These are phyloP conservation scores for Ceratina japonica DNA, from an alignment of 1,140 invertebrate genomes.

Conservation along the genomic window DNA sequence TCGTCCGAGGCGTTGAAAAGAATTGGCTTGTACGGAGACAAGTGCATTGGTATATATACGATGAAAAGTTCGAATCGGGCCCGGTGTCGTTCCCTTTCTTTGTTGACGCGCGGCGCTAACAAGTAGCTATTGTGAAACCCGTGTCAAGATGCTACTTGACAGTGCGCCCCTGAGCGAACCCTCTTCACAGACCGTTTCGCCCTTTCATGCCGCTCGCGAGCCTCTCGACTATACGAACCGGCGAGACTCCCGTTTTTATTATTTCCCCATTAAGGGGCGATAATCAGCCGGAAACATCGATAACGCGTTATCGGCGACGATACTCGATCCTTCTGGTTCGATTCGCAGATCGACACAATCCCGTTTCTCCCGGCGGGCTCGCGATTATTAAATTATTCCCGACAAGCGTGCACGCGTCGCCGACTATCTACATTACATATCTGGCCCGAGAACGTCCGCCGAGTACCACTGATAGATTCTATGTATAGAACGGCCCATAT, in stretches of 20 bases:
- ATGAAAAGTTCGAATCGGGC: slow-evolving; percentile 19
- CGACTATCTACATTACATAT: slow-evolving; percentile 6
- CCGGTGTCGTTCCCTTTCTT: slow-evolving; percentile 52
- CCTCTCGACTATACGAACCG: slow-evolving; percentile 5
- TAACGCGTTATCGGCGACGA: too few relatives aligned
- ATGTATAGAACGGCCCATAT: not conserved
- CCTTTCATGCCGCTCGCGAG: slow-evolving; percentile 28
- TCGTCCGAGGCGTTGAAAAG: too few relatives aligned
- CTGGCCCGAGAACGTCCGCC: not conserved
- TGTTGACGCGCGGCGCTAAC: slow-evolving; percentile 64
- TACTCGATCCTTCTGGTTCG: not conserved
- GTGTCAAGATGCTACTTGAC: slow-evolving; percentile 76
- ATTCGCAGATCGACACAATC: not conserved
- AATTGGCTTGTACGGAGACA: not conserved
- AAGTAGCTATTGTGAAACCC: slow-evolving; percentile 72
- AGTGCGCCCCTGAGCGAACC: slow-evolving; percentile 62
- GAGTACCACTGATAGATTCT: slow-evolving; percentile 14
- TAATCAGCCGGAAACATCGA: too few relatives aligned
- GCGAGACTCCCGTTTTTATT: not conserved
- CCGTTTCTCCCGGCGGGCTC: not conserved
- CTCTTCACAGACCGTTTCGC: slow-evolving; percentile 64
- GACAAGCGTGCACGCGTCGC: slow-evolving; percentile 8
- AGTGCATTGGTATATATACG: slow-evolving; percentile 25
- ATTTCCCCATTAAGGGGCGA: too few relatives aligned
- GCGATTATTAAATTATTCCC: slow-evolving; percentile 5